Evolutionary conservation across 2,888 invertebrate species (phyloP), one percentile per base, ranked within the genome.

Genomic region (Nomada fucata): DNA sequence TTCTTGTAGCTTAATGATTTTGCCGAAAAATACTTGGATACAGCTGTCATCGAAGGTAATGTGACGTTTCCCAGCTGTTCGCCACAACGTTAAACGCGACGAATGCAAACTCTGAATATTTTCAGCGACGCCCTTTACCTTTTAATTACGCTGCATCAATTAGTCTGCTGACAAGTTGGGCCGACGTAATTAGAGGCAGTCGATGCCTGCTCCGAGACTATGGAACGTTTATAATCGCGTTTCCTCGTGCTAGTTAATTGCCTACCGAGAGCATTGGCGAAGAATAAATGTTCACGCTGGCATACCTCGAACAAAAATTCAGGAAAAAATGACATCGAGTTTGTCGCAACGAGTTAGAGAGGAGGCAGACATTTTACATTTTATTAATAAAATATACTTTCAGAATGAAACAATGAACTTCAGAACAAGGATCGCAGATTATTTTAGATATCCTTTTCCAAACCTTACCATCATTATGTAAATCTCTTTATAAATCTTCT

Each of bases 21-120:
- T 20, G 53, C 29, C 20, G 36, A 36, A 53, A 53, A 67, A 20
- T 9, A 20, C 15, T 85, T 88, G 73, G 78, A 87, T 83, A 87
- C 87, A 90, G 89, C 87, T 85, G 82, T 59, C 72, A 79, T 79
- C 82, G 82, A 83, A 86, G 88, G 88, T 87, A 80, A 86, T 76
- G 36, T 23, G n/a, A 1, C 29, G 64, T 18, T 7, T 50, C 65
- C 20, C 10, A 2, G 2, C 53, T 15, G 7, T 36, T 36, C 15
- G n/a, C 26, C 42, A 9, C 42, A 36, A 42, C 20, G 52, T 67
- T 18, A 18, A 20, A 26, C 59, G 15, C n/a, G 44, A 44, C n/a
- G 9, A 52, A 11, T 2, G 60, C 9, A 61, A 29, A 53, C 10
- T 47, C 55, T 11, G 23, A 36, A 29, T 55, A 50, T 75, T 63